Evolutionary conservation across 1,140 invertebrate species (phyloP).

Genomic region (Brachionus koreanus): DNA sequence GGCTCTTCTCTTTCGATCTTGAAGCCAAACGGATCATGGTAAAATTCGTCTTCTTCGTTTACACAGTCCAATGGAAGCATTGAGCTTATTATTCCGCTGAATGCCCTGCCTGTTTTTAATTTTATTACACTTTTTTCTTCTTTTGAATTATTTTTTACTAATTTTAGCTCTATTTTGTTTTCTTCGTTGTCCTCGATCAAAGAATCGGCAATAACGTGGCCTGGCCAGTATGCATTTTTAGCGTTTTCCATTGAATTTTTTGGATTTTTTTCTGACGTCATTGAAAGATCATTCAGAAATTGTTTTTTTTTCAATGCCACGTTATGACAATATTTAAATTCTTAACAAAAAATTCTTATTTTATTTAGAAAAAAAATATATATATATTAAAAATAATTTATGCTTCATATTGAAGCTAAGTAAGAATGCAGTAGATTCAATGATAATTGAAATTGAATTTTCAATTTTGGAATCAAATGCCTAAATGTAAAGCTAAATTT

Average conservation of each 20-base stretch:
- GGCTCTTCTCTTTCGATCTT: conserved; percentile 80
- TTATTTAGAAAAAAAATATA: background rate
- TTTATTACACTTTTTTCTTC: background rate
- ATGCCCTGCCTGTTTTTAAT: background rate
- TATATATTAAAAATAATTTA: background rate
- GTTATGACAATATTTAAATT: background rate
- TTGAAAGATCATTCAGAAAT: background rate
- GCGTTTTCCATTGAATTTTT: background rate
- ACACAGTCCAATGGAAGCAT: conserved; percentile 32
- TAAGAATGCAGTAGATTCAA: background rate
- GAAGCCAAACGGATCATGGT: conserved; percentile 98
- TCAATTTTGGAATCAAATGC: background rate
- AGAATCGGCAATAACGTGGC: conserved; percentile 27
- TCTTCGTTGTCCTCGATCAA: conserved; percentile 5
- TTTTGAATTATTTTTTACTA: background rate
- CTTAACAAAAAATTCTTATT: background rate
- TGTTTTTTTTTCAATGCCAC: background rate
- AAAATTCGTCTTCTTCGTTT: conserved; percentile 55
- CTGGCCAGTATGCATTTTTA: conserved; percentile 28
- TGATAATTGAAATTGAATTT: background rate
- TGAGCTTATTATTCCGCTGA: conserved; percentile 29
- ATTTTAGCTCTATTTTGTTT: background rate
- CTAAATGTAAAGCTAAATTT: background rate
- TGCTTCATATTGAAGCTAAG: background rate
- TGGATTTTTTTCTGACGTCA: background rate